Evolutionary conservation across 2,888 invertebrate genomes (phyloP).

Genomic region (Eremobia ochroleuca): DNA sequence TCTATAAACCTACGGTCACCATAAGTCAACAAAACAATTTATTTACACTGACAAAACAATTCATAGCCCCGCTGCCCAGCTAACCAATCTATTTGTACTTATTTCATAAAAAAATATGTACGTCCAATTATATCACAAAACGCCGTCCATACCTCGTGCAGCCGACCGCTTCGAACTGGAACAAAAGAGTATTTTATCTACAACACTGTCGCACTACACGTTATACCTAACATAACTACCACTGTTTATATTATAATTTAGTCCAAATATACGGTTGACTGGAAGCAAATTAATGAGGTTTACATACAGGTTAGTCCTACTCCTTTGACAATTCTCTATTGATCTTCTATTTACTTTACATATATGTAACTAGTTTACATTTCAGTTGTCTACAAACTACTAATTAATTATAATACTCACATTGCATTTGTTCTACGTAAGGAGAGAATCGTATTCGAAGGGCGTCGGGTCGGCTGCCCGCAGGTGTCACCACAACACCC

Average conservation of each 20-base stretch:
- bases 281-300: slow-evolving; percentile 20
- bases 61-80: slow-evolving; percentile 75
- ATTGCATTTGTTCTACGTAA: slow-evolving; percentile 87
- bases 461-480: slow-evolving; percentile 91
- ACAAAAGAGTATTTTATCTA: slow-evolving; percentile 72
- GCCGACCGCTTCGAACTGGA: slow-evolving; percentile 88
- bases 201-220: slow-evolving; percentile 47
- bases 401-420: slow-evolving; percentile 79
- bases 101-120: slow-evolving; percentile 90
- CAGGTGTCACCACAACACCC: slow-evolving; percentile 94
- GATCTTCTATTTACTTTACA: slow-evolving; percentile 30
- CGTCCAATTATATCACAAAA: slow-evolving; percentile 89
- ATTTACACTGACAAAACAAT: slow-evolving; percentile 82
- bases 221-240: slow-evolving; percentile 4
- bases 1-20: slow-evolving; percentile 75
- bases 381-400: slow-evolving; percentile 22
- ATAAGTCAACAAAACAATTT: slow-evolving; percentile 76
- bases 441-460: slow-evolving; percentile 91
- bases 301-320: slow-evolving; percentile 19
- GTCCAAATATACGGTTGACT: slow-evolving; percentile 40
- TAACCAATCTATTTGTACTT: slow-evolving; percentile 87
- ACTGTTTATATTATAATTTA: slow-evolving; percentile 30
- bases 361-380: slow-evolving; percentile 9
- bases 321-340: slow-evolving; percentile 44
- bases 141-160: slow-evolving; percentile 80